phyloP scores from a whole-genome alignment of 1,140 invertebrate genomes.

The Achroia grisella region DNA sequence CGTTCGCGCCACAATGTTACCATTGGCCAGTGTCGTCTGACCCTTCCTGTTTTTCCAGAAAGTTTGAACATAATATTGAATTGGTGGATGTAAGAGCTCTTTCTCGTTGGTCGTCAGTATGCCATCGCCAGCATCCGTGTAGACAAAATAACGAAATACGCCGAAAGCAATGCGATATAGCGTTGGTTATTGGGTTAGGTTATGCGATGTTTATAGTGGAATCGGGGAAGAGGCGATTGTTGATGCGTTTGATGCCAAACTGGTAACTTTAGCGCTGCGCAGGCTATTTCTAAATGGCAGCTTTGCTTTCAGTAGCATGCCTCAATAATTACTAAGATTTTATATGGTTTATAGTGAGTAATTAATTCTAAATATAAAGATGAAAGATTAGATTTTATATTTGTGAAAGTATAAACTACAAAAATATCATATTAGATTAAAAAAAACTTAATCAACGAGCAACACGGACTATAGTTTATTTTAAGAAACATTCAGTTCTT shows the following conservation, averaged over 20 bases:
- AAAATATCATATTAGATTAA: too few relatives aligned
- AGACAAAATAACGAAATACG: slow-evolving; percentile 72
- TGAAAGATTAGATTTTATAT: too few relatives aligned
- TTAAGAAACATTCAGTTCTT: too few relatives aligned
- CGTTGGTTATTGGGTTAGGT: slow-evolving; percentile 68
- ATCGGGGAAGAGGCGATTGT: slow-evolving; percentile 50
- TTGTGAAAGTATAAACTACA: too few relatives aligned
- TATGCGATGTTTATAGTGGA: slow-evolving; percentile 60
- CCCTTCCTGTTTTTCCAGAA: slow-evolving; percentile 17
- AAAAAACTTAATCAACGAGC: too few relatives aligned
- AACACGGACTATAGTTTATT: too few relatives aligned
- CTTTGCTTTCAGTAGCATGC: too few relatives aligned
- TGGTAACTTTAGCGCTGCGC: slow-evolving; percentile 31
- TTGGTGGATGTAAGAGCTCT: slow-evolving; percentile 21
- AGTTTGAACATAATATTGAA: slow-evolving; percentile 8
- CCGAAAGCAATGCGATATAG: slow-evolving; percentile 67
- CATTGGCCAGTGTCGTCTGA: slow-evolving; percentile 30
- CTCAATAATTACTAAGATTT: too few relatives aligned
- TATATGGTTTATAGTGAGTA: too few relatives aligned
- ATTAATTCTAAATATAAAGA: too few relatives aligned
- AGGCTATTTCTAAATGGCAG: slow-evolving; percentile 13
- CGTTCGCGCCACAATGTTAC: slow-evolving; percentile 68
- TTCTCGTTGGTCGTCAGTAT: slow-evolving; percentile 32
- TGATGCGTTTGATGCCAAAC: slow-evolving; percentile 60
- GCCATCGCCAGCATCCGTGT: slow-evolving; percentile 67